Evolutionary conservation across 2,797 vertebrate genomes (phyloP).

Genomic region (Sebastes jordani): DNA sequence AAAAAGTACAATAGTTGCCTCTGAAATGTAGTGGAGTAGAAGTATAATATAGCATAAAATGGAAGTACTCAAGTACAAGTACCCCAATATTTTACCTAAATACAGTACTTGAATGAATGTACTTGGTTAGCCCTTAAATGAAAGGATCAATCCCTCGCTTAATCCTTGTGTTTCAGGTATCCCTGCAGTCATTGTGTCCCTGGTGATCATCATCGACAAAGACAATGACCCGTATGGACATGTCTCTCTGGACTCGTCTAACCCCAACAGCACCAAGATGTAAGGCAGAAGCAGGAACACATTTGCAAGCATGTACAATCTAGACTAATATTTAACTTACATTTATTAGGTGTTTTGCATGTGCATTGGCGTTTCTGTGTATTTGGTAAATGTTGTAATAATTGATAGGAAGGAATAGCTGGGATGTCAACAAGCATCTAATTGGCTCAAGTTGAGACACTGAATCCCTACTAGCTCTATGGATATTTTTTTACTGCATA

Average conservation of each 20-base stretch:
- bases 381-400: background rate
- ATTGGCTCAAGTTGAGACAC: background rate
- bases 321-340: background rate
- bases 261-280: constrained; percentile 27
- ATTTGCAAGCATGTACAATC: background rate
- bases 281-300: constrained; percentile 5
- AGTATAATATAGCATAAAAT: background rate
- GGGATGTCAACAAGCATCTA: background rate
- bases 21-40: background rate
- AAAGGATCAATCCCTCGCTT: background rate
- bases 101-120: background rate
- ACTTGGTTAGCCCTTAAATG: background rate
- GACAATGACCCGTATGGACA: constrained; percentile 48
- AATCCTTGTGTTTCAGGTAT: constrained; percentile 68
- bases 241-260: background rate
- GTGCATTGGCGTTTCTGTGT: background rate
- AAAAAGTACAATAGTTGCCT: background rate
- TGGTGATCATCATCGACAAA: constrained; percentile 49
- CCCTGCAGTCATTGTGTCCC: constrained; percentile 70
- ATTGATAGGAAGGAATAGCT: background rate
- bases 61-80: background rate
- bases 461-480: background rate
- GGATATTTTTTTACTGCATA: background rate
- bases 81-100: background rate
- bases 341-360: background rate